Evolutionary conservation across 2,888 invertebrate genomes (phyloP), one percentile per base, ranked within the genome.

Genomic region (Oscheius sp.): DNA sequence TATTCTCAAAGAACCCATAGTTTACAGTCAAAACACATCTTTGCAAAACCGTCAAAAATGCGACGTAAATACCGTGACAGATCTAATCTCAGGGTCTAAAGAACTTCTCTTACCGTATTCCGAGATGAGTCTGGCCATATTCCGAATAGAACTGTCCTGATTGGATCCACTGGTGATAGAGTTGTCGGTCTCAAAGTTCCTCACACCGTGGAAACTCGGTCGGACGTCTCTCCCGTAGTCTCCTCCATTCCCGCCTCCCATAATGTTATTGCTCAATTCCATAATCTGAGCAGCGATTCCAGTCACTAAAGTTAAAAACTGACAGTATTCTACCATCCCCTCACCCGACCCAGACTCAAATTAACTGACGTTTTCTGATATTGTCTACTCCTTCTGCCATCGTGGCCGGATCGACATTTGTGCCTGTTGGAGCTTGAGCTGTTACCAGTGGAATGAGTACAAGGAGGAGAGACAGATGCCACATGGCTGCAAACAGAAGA

Each of bases 111-210:
- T 58, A 74, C 79, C 79, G 73, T 79, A 79, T 63, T 81, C 76
- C 51, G 73, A 63, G 65, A 81, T 65, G 73, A 81, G 76, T 57
- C 76, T 72, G 65, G 81, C 79, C 81, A 81, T 81, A 21, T 70
- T 68, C 72, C 76, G 72, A 29, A 79, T 66, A 29, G 77, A 74
- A 75, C 60, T 76, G n/a, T 70, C 62, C 33, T 76, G 75, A 51
- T 74, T 76, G 48, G 76, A 78, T n/a, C 79, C 77, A 72, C 78
- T 79, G 29, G 77, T 73, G 21, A 81, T 77, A 53, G 79, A 77
- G 51, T 81, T 81, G 74, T 81, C 81, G 58, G 79, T 73, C 32
- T 76, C 79, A 70, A 81, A 81, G 60, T 79, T 79, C 65, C 81
- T 77, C 70, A 74, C 70, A 2, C 72, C 72, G 21, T 55, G 51